These are phyloP conservation scores for Vidua chalybeata DNA, from an alignment of 2,113 vertebrate genomes.

Conservation along the genomic window DNA sequence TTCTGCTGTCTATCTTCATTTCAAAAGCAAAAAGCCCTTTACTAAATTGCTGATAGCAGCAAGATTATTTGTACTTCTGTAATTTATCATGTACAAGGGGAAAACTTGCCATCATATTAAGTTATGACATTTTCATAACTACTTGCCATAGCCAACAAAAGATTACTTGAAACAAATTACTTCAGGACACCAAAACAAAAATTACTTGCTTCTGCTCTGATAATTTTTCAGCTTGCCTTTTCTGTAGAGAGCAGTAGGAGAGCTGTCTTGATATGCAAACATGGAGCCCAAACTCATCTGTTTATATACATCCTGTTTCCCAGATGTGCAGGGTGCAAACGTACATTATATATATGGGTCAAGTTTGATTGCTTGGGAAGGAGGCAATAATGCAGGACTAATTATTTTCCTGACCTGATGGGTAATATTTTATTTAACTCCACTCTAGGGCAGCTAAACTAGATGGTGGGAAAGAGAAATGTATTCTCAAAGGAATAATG, in stretches of 20 bases:
- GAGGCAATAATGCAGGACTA: conserved; percentile 74
- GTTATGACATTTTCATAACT: neutral
- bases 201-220: neutral
- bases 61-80: neutral
- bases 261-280: neutral
- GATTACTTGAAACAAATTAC: neutral
- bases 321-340: conserved; percentile 58
- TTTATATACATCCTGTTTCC: neutral
- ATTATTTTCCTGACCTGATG: conserved; percentile 79
- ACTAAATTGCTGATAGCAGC: neutral
- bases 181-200: neutral
- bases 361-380: conserved; percentile 74
- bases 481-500: conserved; percentile 55
- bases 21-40: neutral
- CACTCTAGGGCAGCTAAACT: conserved; percentile 58
- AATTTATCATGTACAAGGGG: neutral
- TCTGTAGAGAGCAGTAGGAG: neutral
- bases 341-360: conserved; percentile 83
- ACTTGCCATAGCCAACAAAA: neutral
- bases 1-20: neutral
- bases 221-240: neutral
- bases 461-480: conserved; percentile 53
- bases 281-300: neutral
- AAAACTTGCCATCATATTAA: neutral
- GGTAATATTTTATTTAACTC: conserved; percentile 79